Conservation (phyloP, 2,113 vertebrate genomes). For the Brevimyrus niger region DNA sequence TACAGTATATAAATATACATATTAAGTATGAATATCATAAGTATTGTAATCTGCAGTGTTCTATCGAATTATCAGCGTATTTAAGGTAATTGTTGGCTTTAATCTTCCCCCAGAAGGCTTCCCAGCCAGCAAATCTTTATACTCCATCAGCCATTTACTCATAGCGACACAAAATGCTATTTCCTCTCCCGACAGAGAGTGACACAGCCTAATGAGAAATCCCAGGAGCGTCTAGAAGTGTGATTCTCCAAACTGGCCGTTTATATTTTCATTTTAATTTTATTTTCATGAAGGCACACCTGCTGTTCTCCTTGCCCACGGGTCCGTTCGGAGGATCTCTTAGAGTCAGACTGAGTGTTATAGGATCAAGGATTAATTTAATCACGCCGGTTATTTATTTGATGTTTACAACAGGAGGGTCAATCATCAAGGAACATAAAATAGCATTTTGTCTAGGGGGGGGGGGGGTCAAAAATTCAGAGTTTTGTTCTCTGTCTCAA, state of each 20-base stretch:
- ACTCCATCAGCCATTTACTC: neutral
- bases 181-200: neutral
- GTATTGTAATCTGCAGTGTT: neutral
- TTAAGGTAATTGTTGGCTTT: neutral
- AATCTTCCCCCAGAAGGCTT: neutral
- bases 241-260: conserved; percentile 11
- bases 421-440: conserved; percentile 19
- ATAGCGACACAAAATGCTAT: neutral
- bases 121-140: neutral
- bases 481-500: neutral
- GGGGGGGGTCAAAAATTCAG: neutral
- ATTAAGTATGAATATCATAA: neutral
- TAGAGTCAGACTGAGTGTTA: neutral
- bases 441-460: neutral
- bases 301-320: neutral
- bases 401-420: neutral
- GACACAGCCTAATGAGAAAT: conserved; percentile 8
- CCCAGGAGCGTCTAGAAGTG: neutral
- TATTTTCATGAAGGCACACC: neutral
- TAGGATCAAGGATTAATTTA: neutral
- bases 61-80: neutral
- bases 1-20: neutral
- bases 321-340: neutral
- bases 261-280: conserved; percentile 15
- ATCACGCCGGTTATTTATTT: neutral